Evolutionary conservation across 1,140 invertebrate genomes (phyloP), one percentile per base, ranked within the genome.

Genomic region (Anthonomus grandis): DNA sequence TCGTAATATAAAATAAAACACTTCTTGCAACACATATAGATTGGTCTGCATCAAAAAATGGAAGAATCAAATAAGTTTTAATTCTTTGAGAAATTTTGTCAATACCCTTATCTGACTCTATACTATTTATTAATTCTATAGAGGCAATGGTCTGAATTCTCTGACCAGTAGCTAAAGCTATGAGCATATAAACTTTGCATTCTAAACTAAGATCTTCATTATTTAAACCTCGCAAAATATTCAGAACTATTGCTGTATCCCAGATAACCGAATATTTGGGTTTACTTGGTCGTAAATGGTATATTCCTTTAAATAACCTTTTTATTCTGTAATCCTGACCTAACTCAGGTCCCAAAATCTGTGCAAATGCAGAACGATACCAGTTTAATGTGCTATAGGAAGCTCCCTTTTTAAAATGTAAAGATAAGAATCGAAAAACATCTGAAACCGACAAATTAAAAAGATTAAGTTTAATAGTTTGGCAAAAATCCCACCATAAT

Each of bases 241-340:
- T 46, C 9, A 60, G 22, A 13, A 64, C 55, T 4, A 46, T 10
- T 12, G 6, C 4, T 21, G 53, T 37, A 44, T 69, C 64, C 67
- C 67, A 68, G 8, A 62, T 58, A 12, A 52, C 9, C 12, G 64
- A 39, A 38, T 71, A 71, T 31, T 59, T 58, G 3, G 64, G 64
- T 15, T 39, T 51, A 1, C 41, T 12, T 3, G 66, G 65, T n/a
- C n/a, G n/a, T n/a, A n/a, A n/a, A n/a, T n/a, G n/a, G n/a, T n/a
- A n/a, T n/a, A n/a, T n/a, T n/a, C 67, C 68, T 52, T 67, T 68
- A 46, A 68, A 62, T 44, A 66, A 48, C 50, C 44, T 31, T 18
- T 37, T 39, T 2, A 67, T 41, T n/a, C 19, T 24, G 21, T 50
- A 48, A 17, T 61, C 25, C 4, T 42, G 21, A 1, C 24, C 47